Evolutionary conservation across 2,113 vertebrate species (phyloP).

Genomic region (Brachionichthys hirsutus): DNA sequence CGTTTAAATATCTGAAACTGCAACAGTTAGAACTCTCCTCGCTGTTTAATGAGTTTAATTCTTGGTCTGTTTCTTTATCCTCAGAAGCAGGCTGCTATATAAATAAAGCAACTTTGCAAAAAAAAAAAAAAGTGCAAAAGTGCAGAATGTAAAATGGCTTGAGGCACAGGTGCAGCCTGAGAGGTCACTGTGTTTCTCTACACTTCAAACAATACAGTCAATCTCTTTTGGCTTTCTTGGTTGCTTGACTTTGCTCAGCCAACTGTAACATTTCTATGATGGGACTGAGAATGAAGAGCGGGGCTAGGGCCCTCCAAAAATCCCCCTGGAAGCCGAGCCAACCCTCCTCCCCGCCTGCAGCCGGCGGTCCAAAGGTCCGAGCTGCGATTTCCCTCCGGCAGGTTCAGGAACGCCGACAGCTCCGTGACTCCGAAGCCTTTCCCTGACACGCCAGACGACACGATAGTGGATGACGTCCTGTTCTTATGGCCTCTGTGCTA

Average conservation of each 20-base stretch:
- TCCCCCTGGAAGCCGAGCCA: conserved; percentile 22
- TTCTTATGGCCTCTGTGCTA: too few relatives aligned
- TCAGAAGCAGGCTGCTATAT: conserved; percentile 31
- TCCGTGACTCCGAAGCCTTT: conserved; percentile 49
- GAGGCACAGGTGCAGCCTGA: conserved; percentile 9
- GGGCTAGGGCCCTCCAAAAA: conserved; percentile 36
- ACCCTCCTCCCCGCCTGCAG: conserved; percentile 15
- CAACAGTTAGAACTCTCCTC: too few relatives aligned
- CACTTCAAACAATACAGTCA: conserved; percentile 14
- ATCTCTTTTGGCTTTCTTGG: conserved; percentile 5
- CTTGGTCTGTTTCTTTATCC: conserved; percentile 27
- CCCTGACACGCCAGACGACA: conserved; percentile 47
- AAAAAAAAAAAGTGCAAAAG: too few relatives aligned
- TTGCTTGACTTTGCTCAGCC: conserved; percentile 2
- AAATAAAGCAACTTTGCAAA: conserved; percentile 22
- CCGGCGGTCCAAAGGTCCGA: conserved; percentile 47
- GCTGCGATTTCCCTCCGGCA: conserved; percentile 52
- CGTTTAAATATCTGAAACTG: too few relatives aligned
- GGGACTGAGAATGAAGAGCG: conserved; percentile 17
- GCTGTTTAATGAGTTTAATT: conserved; percentile 31
- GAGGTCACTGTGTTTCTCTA: background rate
- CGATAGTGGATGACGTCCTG: conserved; percentile 5
- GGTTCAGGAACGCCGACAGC: conserved; percentile 46
- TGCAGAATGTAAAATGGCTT: conserved; percentile 11
- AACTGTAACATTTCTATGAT: conserved; percentile 30